A percentile compares a stretch with the other conserved stretches of the same genome.
phyloP scores from a whole-genome alignment of 2,113 vertebrate genomes.

The Mastomys natalensis region DNA sequence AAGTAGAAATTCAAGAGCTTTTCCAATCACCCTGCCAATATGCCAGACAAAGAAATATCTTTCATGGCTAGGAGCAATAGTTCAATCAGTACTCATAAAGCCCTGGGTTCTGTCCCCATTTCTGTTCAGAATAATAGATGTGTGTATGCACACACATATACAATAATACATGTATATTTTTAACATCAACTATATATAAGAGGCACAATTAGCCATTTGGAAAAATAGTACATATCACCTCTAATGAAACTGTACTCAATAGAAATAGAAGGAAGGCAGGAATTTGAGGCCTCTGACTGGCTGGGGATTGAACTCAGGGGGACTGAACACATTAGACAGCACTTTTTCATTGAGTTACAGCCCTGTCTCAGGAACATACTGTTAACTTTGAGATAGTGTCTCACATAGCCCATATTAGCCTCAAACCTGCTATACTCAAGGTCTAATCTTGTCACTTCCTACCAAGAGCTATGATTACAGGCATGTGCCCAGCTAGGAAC shows the following conservation, averaged over 20 bases:
- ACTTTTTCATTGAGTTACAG: neutral
- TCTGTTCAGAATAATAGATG: neutral
- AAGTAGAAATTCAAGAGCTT: slow-evolving; percentile 2
- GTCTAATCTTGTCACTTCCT: neutral
- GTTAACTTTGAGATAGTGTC: neutral
- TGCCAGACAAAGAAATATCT: neutral
- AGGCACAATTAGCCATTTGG: neutral
- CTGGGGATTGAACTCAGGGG: neutral
- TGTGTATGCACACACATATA: neutral
- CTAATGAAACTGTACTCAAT: neutral
- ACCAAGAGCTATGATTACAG: neutral
- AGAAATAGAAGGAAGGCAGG: neutral
- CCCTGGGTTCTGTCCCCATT: neutral
- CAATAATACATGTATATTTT: neutral
- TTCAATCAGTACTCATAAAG: too few species aligned
- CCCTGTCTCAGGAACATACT: too few species aligned
- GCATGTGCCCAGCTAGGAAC: neutral
- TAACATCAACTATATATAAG: neutral
- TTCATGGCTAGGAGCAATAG: neutral
- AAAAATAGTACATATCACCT: neutral
- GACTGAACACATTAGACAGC: too few species aligned
- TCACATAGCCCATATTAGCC: neutral
- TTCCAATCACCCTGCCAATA: neutral
- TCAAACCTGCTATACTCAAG: neutral
- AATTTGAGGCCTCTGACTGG: neutral